These are phyloP conservation scores for Cliona cf. orientalis DNA, from an alignment of 37 sponge, comb jelly and placozoan genomes.

Conservation along the genomic window DNA sequence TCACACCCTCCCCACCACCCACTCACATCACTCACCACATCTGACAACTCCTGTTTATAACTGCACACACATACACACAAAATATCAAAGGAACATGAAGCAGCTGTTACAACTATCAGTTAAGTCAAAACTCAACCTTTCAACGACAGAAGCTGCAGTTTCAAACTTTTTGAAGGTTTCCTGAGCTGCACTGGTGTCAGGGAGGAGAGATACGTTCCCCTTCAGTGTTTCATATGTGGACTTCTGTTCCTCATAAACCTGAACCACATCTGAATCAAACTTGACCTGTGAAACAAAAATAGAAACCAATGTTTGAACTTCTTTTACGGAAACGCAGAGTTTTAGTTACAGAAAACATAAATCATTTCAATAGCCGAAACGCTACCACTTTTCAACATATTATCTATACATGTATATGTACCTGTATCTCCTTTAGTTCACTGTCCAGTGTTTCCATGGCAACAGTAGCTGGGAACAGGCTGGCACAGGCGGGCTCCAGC, in stretches of 20 bases:
- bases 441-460: slow-evolving; percentile 36
- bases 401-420: neutral
- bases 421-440: slow-evolving; percentile 44
- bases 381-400: neutral
- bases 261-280: slow-evolving; percentile 31
- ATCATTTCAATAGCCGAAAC: neutral
- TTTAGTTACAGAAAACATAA: neutral
- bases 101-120: neutral
- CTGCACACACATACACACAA: slow-evolving; percentile 4
- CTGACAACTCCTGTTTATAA: slow-evolving; percentile 31
- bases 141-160: neutral
- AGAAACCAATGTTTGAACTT: neutral
- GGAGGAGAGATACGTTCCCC: neutral
- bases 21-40: slow-evolving; percentile 13
- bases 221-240: slow-evolving; percentile 9
- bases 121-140: too few relatives aligned
- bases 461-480: slow-evolving; percentile 50
- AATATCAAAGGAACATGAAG: neutral
- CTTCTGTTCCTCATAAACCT: slow-evolving; percentile 22
- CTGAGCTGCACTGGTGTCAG: slow-evolving; percentile 7
- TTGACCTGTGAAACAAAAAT: slow-evolving; percentile 2
- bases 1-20: slow-evolving; percentile 55
- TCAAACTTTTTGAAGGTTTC: slow-evolving; percentile 45
- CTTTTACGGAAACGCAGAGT: neutral
- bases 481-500: slow-evolving; percentile 20